A percentile compares a stretch with the other conserved stretches of the same genome.
phyloP scores from a whole-genome alignment of 2,797 vertebrate species.

The Enteromius treurensis region DNA sequence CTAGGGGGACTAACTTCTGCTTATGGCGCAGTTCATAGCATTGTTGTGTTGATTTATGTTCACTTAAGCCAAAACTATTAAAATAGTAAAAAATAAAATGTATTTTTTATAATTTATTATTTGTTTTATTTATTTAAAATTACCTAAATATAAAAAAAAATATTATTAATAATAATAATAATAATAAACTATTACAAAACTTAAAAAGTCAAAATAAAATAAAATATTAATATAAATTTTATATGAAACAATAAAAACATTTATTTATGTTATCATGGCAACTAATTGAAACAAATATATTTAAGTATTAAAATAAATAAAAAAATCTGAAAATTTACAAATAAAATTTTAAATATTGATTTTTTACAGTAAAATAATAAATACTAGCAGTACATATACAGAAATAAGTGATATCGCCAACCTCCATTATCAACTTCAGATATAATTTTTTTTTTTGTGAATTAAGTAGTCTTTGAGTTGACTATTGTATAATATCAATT shows the following conservation, averaged over 20 bases:
- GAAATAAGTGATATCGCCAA: neutral
- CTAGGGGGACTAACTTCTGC: neutral
- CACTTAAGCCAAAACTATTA: neutral
- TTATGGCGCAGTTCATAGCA: neutral
- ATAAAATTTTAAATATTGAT: neutral
- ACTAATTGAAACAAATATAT: neutral
- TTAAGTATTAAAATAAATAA: neutral
- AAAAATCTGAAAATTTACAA: neutral
- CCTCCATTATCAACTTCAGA: neutral
- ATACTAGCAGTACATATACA: neutral
- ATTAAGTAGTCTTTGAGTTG: neutral
- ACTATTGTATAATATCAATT: neutral
- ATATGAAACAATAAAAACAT: neutral
- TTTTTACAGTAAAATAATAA: too few relatives aligned
- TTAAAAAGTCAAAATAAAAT: neutral
- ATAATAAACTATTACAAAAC: neutral
- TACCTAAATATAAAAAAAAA: neutral
- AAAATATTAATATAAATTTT: neutral
- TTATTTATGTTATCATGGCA: neutral
- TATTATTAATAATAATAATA: too few relatives aligned
- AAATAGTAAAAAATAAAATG: neutral
- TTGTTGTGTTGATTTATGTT: neutral
- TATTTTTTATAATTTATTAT: too few relatives aligned
- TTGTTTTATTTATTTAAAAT: neutral
- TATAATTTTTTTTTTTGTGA: neutral